Base-by-base conservation (phyloP, 1,140 invertebrate species). In the Drosophila kepulauana region DNA sequence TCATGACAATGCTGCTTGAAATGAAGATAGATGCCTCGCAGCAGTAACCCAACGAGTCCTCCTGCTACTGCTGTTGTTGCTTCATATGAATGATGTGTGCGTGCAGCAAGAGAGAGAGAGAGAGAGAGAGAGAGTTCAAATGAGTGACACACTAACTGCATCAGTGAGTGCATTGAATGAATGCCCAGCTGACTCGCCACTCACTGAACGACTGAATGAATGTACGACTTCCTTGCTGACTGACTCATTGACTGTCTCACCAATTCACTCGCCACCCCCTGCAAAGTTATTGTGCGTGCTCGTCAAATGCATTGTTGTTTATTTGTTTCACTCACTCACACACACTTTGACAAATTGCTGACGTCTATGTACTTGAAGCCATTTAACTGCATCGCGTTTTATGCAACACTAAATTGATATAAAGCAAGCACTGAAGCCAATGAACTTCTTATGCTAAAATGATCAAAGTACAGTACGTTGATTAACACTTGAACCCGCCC, bases 271-370 rank as follows among this genome's bases (percentile, higher is more conserved):
- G 11, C 7, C 8, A 25, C 30, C 25, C 13, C 11, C 35, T 77
- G 72, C 66, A 25, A 33, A 33, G 30, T 38, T 10, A 38, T 38
- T 67, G 77, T 79, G 64, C 63, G 54, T 68, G 63, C 20, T 77
- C 74, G 72, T 77, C 77, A 84, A 88, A 78, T 89, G 78, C 75
- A 88, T 88, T 89, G 84, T 88, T 88, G 80, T 88, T 88, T 84
- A 88, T 88, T 81, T 78, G 84, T 84, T 69, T 82, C 76, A 28
- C 64, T 41, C 43, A 41, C 61, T 41, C 52, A 35, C 54, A 51
- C 48, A 66, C 62, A 49, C 45, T 58, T 48, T 67, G 82, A 79
- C 68, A 86, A 86, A 87, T 82, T 28, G 65, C 45, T 20, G 35
- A 64, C 71, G 75, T 64, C 58, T 86, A 25, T 25, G 20, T 25